A percentile compares a stretch with the other conserved stretches of the same genome.
Conservation (phyloP, 2,888 invertebrate species). For the Spilarctia lutea region DNA sequence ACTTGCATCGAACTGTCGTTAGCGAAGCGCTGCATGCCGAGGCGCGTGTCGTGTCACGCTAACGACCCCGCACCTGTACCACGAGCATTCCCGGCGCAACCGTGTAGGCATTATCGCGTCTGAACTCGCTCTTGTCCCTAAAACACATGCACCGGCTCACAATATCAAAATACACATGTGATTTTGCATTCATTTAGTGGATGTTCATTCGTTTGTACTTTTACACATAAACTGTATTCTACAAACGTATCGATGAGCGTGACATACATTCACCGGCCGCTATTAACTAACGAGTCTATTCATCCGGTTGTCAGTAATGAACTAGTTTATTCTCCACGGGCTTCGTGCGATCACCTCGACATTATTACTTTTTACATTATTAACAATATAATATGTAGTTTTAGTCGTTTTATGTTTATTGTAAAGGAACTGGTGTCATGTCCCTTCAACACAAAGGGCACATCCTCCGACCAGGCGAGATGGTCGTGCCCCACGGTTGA, state of each 20-base stretch:
- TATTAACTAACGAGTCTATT: conserved; percentile 2
- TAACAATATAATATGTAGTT: not conserved
- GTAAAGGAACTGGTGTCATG: too few species aligned
- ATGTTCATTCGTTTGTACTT: not conserved
- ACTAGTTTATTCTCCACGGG: not conserved
- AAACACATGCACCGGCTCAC: not conserved
- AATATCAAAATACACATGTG: not conserved
- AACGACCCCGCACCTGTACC: not conserved
- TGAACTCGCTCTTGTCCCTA: not conserved
- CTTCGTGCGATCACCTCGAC: not conserved
- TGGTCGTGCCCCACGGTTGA: too few species aligned
- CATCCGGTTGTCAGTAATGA: not conserved
- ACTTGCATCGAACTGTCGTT: conserved; percentile 8
- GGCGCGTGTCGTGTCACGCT: not conserved
- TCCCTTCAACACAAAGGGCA: too few species aligned
- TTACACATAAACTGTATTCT: not conserved
- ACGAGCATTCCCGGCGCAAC: not conserved
- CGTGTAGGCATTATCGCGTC: not conserved
- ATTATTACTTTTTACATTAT: not conserved
- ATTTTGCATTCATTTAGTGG: not conserved
- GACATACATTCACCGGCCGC: not conserved
- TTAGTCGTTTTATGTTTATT: too few species aligned
- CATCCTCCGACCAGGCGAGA: too few species aligned
- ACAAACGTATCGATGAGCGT: not conserved
- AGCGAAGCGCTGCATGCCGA: not conserved